Percentiles rank a stretch among this genome's conserved stretches.
Evolutionary conservation across 2,797 vertebrate genomes (phyloP).

Genomic region (Oreochromis mossambicus): DNA sequence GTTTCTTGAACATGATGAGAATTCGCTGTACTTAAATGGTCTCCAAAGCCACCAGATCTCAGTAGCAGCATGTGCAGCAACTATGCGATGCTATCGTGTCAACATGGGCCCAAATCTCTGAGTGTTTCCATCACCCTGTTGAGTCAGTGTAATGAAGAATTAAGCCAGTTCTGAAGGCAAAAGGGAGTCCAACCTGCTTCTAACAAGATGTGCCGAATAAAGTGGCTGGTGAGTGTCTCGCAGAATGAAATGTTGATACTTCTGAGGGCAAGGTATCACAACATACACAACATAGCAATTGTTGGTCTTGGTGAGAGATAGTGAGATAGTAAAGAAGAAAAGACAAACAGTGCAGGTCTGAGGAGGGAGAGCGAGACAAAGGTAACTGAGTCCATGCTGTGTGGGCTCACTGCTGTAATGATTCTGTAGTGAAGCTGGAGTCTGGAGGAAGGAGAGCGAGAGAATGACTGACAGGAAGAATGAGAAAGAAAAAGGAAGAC

Average conservation of each 20-base stretch:
- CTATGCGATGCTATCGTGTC: background rate
- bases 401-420: conserved; percentile 55
- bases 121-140: background rate
- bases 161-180: background rate
- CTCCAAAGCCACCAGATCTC: background rate
- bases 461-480: conserved; percentile 26
- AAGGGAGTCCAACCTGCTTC: background rate
- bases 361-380: conserved; percentile 22
- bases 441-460: conserved; percentile 39
- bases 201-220: background rate
- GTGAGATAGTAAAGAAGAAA: background rate
- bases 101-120: background rate
- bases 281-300: background rate
- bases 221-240: background rate
- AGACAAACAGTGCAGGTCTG: background rate
- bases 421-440: conserved; percentile 40
- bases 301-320: background rate
- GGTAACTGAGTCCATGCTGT: conserved; percentile 57
- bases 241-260: background rate
- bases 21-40: background rate
- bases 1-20: background rate
- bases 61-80: background rate
- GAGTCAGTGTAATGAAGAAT: background rate
- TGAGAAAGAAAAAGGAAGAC: conserved; percentile 27
- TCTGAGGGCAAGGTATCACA: background rate